phyloP scores from a whole-genome alignment of 2,797 vertebrate genomes.

The Dryobates pubescens region DNA sequence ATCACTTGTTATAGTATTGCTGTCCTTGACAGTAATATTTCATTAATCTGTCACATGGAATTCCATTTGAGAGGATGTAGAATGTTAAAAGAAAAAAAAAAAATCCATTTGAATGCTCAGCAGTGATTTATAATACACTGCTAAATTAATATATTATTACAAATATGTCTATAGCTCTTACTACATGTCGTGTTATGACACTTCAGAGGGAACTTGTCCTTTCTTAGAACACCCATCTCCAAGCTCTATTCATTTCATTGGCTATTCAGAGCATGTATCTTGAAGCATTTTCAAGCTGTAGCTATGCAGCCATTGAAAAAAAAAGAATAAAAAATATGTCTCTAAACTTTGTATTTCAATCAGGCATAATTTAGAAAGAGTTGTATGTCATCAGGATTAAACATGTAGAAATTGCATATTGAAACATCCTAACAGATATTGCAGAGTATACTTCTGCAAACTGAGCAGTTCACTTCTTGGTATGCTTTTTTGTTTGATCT shows the following conservation, averaged over 20 bases:
- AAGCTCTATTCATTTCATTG: neutral
- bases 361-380: neutral
- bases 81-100: neutral
- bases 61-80: neutral
- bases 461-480: neutral
- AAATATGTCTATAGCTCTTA: neutral
- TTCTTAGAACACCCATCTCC: neutral
- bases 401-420: neutral
- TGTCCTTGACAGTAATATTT: neutral
- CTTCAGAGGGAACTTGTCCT: neutral
- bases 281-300: neutral
- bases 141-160: constrained; percentile 15
- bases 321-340: neutral
- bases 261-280: neutral
- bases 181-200: neutral
- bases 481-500: neutral
- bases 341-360: neutral
- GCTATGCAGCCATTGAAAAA: neutral
- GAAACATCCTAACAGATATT: neutral
- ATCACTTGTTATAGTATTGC: neutral
- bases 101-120: neutral
- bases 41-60: neutral
- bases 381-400: neutral
- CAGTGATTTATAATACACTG: neutral
- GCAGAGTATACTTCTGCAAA: neutral